A percentile compares a stretch with the other conserved stretches of the same genome.
Conservation (phyloP, 2,797 vertebrate species). For the Schizopygopsis pylzovi region DNA sequence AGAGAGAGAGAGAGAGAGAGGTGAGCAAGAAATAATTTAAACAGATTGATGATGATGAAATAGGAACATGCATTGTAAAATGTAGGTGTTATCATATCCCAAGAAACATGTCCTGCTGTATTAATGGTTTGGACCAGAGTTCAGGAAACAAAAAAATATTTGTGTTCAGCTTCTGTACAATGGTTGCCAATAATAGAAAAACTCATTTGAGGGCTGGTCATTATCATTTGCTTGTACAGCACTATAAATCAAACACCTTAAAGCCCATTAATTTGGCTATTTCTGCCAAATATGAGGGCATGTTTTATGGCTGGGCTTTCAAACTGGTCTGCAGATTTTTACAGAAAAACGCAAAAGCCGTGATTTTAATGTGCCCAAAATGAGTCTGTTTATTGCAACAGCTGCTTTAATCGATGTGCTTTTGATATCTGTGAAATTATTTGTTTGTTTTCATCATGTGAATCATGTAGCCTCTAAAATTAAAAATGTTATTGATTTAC, state of each 20-base stretch:
- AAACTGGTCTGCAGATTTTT: slow-evolving; percentile 10
- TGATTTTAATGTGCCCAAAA: slow-evolving; percentile 29
- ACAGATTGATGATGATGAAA: slow-evolving; percentile 72
- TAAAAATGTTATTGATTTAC: slow-evolving; percentile 60
- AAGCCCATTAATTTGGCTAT: slow-evolving; percentile 25
- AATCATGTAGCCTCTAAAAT: slow-evolving; percentile 47
- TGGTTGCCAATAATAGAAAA: slow-evolving; percentile 30
- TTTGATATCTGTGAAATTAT: slow-evolving; percentile 58
- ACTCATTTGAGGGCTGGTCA: slow-evolving; percentile 24
- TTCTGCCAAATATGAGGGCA: slow-evolving; percentile 26
- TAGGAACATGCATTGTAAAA: slow-evolving; percentile 67
- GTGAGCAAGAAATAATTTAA: slow-evolving; percentile 59
- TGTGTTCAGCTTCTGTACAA: slow-evolving; percentile 19
- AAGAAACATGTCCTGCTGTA: slow-evolving; percentile 52
- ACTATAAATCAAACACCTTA: slow-evolving; percentile 43
- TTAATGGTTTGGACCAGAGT: slow-evolving; percentile 51
- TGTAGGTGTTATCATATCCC: slow-evolving; percentile 51
- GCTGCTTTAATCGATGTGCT: slow-evolving; percentile 14
- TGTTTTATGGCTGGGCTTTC: slow-evolving; percentile 20
- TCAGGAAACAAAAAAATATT: slow-evolving; percentile 44
- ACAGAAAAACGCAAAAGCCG: slow-evolving; percentile 8
- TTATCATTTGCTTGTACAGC: slow-evolving; percentile 28
- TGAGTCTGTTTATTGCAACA: neutral
- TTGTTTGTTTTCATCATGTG: slow-evolving; percentile 38
- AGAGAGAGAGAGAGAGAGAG: slow-evolving; percentile 50